These are phyloP conservation scores for Pangasius macronema DNA, from an alignment of 2,797 vertebrate genomes.

Conservation along the genomic window DNA sequence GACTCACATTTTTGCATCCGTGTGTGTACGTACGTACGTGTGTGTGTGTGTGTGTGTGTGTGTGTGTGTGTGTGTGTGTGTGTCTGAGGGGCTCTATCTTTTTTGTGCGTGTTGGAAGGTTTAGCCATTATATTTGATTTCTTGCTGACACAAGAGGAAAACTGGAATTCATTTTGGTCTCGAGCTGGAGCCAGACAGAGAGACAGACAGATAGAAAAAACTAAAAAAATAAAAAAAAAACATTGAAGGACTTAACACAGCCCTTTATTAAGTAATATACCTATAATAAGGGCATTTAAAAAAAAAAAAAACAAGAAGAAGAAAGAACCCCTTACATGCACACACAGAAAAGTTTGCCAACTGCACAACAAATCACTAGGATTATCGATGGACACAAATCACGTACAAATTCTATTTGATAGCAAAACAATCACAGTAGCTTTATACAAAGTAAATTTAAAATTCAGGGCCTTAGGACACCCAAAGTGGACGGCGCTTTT, in stretches of 20 bases:
- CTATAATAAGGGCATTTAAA: not conserved
- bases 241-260: not conserved
- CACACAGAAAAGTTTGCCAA: too few relatives aligned
- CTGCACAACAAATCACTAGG: not conserved
- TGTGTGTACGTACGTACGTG: too few relatives aligned
- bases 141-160: slow-evolving; percentile 76
- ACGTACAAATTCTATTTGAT: not conserved
- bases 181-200: slow-evolving; percentile 43
- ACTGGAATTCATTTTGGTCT: slow-evolving; percentile 60
- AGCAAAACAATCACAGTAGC: not conserved
- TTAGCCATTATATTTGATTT: slow-evolving; percentile 68
- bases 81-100: slow-evolving; percentile 52
- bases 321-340: slow-evolving; percentile 27
- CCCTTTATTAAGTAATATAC: not conserved
- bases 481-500: not conserved
- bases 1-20: not conserved
- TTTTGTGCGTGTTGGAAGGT: slow-evolving; percentile 51
- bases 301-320: slow-evolving; percentile 21
- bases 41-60: not conserved
- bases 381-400: not conserved
- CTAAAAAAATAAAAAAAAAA: not conserved
- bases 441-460: not conserved
- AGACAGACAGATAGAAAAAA: not conserved
- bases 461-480: too few relatives aligned
- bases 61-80: not conserved